These are phyloP conservation scores for Pollimyrus isidori DNA, from an alignment of 2,113 vertebrate species.

Conservation along the genomic window DNA sequence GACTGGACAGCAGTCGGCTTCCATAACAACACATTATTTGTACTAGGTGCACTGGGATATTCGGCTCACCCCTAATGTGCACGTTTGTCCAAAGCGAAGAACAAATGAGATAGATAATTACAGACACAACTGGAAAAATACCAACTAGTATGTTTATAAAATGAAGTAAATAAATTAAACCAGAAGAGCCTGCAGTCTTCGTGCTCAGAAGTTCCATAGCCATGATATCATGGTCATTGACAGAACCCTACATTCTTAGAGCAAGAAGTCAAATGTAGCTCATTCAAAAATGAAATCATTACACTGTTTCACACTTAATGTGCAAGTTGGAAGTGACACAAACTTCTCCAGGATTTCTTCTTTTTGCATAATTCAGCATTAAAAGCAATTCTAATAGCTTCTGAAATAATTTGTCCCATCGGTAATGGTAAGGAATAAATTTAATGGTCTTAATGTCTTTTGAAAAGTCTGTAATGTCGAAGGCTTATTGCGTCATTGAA, in stretches of 20 bases:
- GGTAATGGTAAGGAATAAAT: background rate
- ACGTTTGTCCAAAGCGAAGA: background rate
- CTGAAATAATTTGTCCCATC: background rate
- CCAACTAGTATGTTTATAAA: background rate
- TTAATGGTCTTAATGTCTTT: background rate
- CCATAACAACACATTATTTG: background rate
- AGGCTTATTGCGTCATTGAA: background rate
- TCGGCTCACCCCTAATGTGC: background rate
- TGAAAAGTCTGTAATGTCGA: background rate
- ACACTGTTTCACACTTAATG: background rate
- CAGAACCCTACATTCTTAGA: background rate
- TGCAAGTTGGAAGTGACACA: background rate
- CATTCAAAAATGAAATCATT: background rate
- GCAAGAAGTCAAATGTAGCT: background rate
- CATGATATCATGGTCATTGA: background rate
- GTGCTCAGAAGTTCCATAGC: background rate
- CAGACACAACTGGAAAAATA: background rate
- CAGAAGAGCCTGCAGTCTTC: background rate
- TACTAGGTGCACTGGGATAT: background rate
- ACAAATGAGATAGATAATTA: background rate
- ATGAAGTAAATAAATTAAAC: background rate
- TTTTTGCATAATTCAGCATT: background rate
- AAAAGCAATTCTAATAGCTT: background rate
- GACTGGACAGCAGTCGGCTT: background rate
- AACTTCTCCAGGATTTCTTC: background rate